These are phyloP conservation scores for Apodemus sylvaticus DNA, from an alignment of 2,113 vertebrate genomes.

Conservation along the genomic window DNA sequence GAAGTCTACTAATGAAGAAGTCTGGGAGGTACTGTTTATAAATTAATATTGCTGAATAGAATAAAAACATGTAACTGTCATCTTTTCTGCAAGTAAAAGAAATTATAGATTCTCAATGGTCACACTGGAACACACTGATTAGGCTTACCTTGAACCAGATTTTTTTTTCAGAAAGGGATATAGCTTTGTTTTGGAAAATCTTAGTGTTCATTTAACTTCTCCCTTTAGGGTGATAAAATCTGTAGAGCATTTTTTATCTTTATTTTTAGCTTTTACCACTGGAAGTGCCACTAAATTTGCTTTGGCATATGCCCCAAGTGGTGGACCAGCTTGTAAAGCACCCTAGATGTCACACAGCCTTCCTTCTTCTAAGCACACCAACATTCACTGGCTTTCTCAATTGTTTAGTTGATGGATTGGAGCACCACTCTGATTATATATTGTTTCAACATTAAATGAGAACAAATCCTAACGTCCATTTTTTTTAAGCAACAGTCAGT, in stretches of 20 bases:
- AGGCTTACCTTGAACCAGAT: neutral
- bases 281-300: neutral
- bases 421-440: neutral
- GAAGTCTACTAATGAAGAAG: neutral
- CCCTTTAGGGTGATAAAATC: neutral
- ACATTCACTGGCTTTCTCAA: neutral
- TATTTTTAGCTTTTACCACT: neutral
- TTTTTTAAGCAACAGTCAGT: neutral
- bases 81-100: neutral
- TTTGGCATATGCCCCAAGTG: neutral
- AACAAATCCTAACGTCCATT: neutral
- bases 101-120: neutral
- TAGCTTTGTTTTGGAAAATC: neutral
- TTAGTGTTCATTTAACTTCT: neutral
- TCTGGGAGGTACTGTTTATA: neutral
- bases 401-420: neutral
- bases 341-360: neutral
- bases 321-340: neutral
- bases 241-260: neutral
- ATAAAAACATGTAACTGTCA: neutral
- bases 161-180: neutral
- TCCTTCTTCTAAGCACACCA: neutral
- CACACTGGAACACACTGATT: neutral
- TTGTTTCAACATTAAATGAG: conserved; percentile 11
- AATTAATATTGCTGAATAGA: neutral